Evolutionary conservation across 2,113 vertebrate species (phyloP), one percentile per base, ranked within the genome.

Genomic region (Colaptes auratus): DNA sequence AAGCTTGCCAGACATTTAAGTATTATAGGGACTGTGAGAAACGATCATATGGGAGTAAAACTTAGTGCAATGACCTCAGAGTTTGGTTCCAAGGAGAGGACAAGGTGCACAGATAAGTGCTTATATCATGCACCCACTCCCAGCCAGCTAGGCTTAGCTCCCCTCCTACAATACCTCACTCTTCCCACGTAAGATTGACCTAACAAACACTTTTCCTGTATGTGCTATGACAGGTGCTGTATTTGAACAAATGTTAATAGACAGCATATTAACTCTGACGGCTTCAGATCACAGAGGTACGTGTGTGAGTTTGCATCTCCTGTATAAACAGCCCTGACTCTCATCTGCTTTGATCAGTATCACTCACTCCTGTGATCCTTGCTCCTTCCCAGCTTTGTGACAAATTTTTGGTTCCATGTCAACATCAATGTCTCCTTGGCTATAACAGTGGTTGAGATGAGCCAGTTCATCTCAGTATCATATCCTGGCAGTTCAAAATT

Each of bases 261-360:
- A 93, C 95, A 96, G 92, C 86, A 84, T 88, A 92, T 95, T 96
- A 96, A 90, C 82, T 91, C 58, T 86, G 88, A 91, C 6, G 73
- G 76, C 80, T 93, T 93, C 92, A 88, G 90, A 91, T 69, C 66
- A 12, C 69, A 0, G 36, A 88, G 89, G 69, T 84, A 27, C 8
- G 82, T 50, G 80, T 65, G 83, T 2, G 76, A 48, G 80, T 93
- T 83, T 56, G 69, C 73, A n/a, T 72, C 92, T 92, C 86, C 90
- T 71, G 31, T 33, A 90, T 90, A 93, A 96, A 88, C 86, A 81
- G 14, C 83, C 88, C 82, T 93, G 95, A 93, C 96, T 90, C 93
- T 93, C 95, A 94, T 93, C 95, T 96, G 96, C 90, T 96, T 86
- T 92, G 90, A 96, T 96, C 93, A 94, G 86, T 96, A 95, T 92